Conservation (phyloP, 2,888 invertebrate genomes). For the Drosophila mercatorum region DNA sequence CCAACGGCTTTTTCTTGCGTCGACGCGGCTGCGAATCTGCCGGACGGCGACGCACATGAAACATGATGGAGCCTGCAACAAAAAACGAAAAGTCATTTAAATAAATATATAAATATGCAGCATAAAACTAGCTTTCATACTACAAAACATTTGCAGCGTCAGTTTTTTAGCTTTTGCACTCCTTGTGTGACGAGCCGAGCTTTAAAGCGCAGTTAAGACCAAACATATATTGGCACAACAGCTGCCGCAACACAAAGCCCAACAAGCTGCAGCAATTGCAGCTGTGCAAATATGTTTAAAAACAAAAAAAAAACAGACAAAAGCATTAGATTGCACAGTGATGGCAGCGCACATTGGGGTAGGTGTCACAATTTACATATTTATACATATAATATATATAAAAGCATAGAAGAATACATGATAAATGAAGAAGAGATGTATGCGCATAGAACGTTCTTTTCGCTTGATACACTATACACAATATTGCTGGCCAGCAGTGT, state of each 20-base stretch:
- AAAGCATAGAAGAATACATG: neutral
- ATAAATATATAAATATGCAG: conserved; percentile 2
- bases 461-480: neutral
- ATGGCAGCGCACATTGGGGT: conserved; percentile 19
- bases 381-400: neutral
- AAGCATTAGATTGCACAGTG: conserved; percentile 45
- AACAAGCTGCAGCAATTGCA: conserved; percentile 9
- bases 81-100: neutral
- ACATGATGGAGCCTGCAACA: conserved; percentile 95
- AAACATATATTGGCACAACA: conserved; percentile 20
- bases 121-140: neutral
- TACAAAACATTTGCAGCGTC: conserved; percentile 17
- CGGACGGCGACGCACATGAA: conserved; percentile 96
- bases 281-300: conserved; percentile 34
- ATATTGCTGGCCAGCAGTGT: conserved; percentile 35
- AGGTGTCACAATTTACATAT: neutral
- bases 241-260: conserved; percentile 23
- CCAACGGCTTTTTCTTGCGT: conserved; percentile 91
- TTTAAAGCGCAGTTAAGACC: conserved; percentile 47
- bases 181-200: conserved; percentile 44
- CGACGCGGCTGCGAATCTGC: conserved; percentile 95
- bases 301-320: conserved; percentile 1
- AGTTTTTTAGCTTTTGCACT: conserved; percentile 14
- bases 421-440: neutral
- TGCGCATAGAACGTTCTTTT: neutral